phyloP scores from a whole-genome alignment of 1,140 invertebrate genomes.

The Zaprionus taronus region DNA sequence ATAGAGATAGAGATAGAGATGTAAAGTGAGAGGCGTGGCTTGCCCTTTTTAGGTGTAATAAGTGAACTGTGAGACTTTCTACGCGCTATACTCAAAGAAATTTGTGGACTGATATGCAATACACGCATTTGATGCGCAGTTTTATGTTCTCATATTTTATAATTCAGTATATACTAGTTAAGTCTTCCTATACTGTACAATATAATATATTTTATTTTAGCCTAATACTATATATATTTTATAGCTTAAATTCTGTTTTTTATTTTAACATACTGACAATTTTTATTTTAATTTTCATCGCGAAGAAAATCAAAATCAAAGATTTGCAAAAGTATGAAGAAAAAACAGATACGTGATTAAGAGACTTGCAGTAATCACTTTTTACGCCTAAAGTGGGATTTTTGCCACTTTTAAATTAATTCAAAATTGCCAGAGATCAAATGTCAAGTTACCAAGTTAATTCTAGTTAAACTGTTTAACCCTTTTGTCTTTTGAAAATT shows the following conservation, averaged over 20 bases:
- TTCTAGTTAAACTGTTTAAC: conserved; percentile 7
- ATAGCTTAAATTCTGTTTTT: neutral
- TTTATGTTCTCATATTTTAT: neutral
- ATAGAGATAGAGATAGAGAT: neutral
- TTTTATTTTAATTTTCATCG: conserved; percentile 9
- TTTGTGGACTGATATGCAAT: conserved; percentile 1
- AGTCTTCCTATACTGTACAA: neutral
- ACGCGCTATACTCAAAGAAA: neutral
- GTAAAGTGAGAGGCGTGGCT: neutral
- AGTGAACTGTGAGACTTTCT: neutral
- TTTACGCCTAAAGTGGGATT: neutral
- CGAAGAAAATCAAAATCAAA: conserved; percentile 9
- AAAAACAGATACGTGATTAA: neutral
- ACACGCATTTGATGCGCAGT: neutral
- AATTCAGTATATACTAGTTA: neutral
- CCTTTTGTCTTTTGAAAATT: conserved; percentile 42
- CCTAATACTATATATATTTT: neutral
- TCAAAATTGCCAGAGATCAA: neutral
- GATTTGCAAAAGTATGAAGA: conserved; percentile 1
- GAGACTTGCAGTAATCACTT: neutral
- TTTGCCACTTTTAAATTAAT: neutral
- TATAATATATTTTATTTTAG: conserved; percentile 1
- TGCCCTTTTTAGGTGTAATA: neutral
- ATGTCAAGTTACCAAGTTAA: neutral
- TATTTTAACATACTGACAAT: neutral